A percentile compares a stretch with the other conserved stretches of the same genome.
Conservation (phyloP, 1,140 invertebrate species). For the Drosophila kanapiae region DNA sequence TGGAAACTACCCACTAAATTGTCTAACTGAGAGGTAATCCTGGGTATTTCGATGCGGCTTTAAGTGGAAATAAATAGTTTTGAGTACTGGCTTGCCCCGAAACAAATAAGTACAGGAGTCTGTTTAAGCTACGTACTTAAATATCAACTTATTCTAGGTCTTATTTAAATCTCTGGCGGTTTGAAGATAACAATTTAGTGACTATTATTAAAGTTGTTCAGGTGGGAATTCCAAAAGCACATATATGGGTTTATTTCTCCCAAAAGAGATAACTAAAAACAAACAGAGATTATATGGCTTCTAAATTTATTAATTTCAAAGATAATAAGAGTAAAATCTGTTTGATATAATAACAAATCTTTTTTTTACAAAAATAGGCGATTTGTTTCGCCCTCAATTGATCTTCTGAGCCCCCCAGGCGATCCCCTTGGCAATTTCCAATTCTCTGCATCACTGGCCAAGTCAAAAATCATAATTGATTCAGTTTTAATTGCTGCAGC, state of each 20-base stretch:
- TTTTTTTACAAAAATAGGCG: background rate
- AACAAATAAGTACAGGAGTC: background rate
- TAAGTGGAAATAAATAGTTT: too few relatives aligned
- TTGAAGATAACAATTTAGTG: background rate
- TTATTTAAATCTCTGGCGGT: too few relatives aligned
- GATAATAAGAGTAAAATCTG: too few relatives aligned
- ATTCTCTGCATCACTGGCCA: conserved; percentile 56
- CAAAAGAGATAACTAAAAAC: too few relatives aligned
- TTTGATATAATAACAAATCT: background rate
- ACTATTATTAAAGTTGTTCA: too few relatives aligned
- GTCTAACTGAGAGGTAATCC: background rate
- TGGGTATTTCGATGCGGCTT: background rate
- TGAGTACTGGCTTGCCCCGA: too few relatives aligned
- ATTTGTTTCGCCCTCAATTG: background rate
- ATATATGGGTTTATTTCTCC: too few relatives aligned
- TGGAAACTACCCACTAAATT: background rate
- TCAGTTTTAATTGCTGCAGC: conserved; percentile 76
- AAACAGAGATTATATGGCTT: too few relatives aligned
- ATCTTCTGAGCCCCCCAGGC: background rate
- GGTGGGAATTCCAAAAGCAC: too few relatives aligned
- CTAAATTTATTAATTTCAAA: too few relatives aligned
- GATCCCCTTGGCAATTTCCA: conserved; percentile 51
- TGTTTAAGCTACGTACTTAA: background rate
- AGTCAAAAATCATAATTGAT: conserved; percentile 80
- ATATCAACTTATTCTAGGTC: background rate